Conservation (phyloP, 2,888 invertebrate genomes). For the Amphipoea oculea region DNA sequence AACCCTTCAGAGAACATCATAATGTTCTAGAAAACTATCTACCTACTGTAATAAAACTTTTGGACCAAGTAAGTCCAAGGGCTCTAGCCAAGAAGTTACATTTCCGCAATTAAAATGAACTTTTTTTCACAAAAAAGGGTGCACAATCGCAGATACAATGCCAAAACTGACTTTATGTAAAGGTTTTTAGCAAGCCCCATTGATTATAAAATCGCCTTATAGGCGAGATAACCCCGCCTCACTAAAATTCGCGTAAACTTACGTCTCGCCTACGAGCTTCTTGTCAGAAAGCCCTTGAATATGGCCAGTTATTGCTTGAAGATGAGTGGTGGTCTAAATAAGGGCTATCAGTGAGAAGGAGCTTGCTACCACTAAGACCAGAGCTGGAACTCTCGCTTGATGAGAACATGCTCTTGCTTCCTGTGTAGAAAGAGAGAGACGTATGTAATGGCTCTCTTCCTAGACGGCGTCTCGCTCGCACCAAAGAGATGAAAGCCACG, state of each 20-base stretch:
- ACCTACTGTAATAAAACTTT: background rate
- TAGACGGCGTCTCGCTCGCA: conserved; percentile 90
- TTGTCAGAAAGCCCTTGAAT: conserved; percentile 83
- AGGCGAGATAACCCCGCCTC: conserved; percentile 16
- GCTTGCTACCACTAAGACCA: conserved; percentile 91
- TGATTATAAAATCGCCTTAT: background rate
- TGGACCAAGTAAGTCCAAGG: background rate
- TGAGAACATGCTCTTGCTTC: conserved; percentile 91
- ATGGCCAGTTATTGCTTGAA: conserved; percentile 89
- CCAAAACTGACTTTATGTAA: background rate
- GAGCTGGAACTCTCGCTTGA: conserved; percentile 91
- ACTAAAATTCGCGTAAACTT: conserved; percentile 39
- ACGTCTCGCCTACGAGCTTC: conserved; percentile 40
- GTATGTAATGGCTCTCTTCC: conserved; percentile 87
- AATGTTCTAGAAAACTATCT: background rate
- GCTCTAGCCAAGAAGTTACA: background rate
- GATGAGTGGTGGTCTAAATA: conserved; percentile 90
- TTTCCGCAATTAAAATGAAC: background rate
- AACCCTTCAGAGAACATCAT: conserved; percentile 22
- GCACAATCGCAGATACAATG: background rate
- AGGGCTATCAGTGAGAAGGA: conserved; percentile 91
- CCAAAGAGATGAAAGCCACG: conserved; percentile 92
- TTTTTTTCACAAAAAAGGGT: background rate
- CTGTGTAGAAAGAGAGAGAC: conserved; percentile 90
- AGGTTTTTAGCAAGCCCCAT: background rate